Evolutionary conservation across 53 echinoderm and acorn worm genomes (phyloP).

Genomic region (Paelopatides confundens): DNA sequence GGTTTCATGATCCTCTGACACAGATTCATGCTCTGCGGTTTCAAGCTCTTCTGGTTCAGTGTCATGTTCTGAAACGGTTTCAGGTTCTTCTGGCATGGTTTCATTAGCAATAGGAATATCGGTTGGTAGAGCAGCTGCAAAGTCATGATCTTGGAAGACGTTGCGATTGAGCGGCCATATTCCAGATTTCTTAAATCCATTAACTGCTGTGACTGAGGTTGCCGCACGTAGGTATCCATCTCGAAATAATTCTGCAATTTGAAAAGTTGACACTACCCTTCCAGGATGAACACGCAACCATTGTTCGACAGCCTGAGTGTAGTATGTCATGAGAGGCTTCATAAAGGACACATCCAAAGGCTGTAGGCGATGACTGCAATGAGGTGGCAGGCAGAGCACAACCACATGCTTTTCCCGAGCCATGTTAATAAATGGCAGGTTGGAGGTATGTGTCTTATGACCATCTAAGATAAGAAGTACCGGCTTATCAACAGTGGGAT

Average conservation of each 20-base stretch:
- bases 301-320: slow-evolving; percentile 2
- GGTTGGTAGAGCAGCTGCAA: background rate
- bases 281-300: slow-evolving; percentile 17
- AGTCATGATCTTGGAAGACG: slow-evolving; percentile 8
- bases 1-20: too few species aligned
- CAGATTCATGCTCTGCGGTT: too few species aligned
- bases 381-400: slow-evolving; percentile 26
- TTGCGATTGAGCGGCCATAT: slow-evolving; percentile 1
- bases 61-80: background rate
- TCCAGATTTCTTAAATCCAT: background rate
- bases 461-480: background rate
- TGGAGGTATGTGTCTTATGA: slow-evolving; percentile 29
- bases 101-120: background rate
- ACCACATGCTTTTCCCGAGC: background rate
- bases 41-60: too few species aligned
- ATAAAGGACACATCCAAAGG: slow-evolving; percentile 24
- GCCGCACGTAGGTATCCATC: background rate
- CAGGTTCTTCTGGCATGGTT: background rate
- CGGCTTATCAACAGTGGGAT: slow-evolving; percentile 8
- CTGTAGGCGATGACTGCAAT: slow-evolving; percentile 31
- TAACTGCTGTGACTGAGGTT: background rate
- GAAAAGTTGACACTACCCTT: slow-evolving; percentile 15
- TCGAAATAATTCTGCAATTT: background rate
- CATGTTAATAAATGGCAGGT: slow-evolving; percentile 29
- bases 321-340: slow-evolving; percentile 20